Conservation (phyloP, 2,797 vertebrate species). For the Hippoglossus hippoglossus region DNA sequence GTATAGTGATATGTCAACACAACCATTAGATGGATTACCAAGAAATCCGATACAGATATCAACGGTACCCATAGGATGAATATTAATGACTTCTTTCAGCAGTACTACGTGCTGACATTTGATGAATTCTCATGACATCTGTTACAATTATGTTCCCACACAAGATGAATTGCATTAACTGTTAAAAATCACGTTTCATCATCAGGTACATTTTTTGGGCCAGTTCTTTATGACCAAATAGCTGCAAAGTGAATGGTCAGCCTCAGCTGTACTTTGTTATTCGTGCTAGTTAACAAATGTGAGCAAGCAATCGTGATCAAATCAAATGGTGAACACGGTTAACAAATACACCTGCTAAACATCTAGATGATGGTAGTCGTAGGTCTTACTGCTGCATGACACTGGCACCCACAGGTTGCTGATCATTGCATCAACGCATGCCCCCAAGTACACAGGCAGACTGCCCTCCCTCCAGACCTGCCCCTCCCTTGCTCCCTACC, state of each 20-base stretch:
- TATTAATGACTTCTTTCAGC: not conserved
- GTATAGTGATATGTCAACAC: too few species aligned
- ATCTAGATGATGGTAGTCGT: not conserved
- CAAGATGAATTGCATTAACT: too few species aligned
- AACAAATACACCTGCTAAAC: not conserved
- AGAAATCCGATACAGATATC: too few species aligned
- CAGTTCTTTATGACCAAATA: too few species aligned
- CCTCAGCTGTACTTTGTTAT: not conserved
- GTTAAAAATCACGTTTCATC: not conserved
- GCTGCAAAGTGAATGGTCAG: too few species aligned
- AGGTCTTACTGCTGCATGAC: slow-evolving; percentile 10
- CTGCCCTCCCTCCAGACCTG: slow-evolving; percentile 15
- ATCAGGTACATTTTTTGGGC: not conserved
- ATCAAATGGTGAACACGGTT: too few species aligned
- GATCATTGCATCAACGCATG: slow-evolving; percentile 53
- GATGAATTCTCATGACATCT: too few species aligned
- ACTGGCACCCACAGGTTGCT: slow-evolving; percentile 41
- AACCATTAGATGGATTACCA: too few species aligned
- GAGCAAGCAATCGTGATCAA: too few species aligned
- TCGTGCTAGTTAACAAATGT: not conserved
- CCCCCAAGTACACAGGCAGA: slow-evolving; percentile 7
- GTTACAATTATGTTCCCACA: too few species aligned
- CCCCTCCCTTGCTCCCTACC: not conserved
- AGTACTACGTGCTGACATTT: not conserved
- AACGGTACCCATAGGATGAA: not conserved